Evolutionary conservation across 2,113 vertebrate genomes (phyloP), one percentile per base, ranked within the genome.

Genomic region (Montifringilla adamsi): DNA sequence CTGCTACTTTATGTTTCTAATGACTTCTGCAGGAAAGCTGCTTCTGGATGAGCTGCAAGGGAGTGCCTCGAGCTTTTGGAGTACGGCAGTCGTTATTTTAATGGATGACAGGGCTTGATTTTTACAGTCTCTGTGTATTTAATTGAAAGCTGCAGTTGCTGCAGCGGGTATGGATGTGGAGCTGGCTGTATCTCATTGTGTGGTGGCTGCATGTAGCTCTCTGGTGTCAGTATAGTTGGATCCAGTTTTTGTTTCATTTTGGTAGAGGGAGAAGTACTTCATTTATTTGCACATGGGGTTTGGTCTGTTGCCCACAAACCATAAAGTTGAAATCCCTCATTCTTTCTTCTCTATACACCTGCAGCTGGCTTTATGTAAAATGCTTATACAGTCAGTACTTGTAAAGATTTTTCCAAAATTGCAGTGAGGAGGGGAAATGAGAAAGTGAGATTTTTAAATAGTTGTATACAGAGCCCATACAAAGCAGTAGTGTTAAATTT

Each of bases 11-110:
- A 4, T 35, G 30, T 60, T 33, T 80, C 73, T 90, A 73, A 84
- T 77, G 85, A 77, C n/a, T 89, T 87, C 59, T 91, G 68, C 92
- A 84, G 87, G 79, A 95, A 72, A 49, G 19, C 39, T 59, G 69
- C 49, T 30, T 89, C 80, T 89, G 80, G 80, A 46, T 4, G 3
- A 63, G 53, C 79, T 83, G 64, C 64, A 56, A 41, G 80, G 80
- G 67, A 26, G 68, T 87, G 85, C 47, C 46, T 84, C 2, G 62
- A 18, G 69, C 30, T 43, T 59, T 84, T 4, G 10, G 76, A 59
- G 44, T 28, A 44, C 0, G 1, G 47, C 63, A n/a, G 4, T 22
- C 3, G 1, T 80, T 86, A 20, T 18, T 75, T 86, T 86, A 64
- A 66, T 26, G 60, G 70, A 67, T 6, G 5, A 3, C 28, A 22